phyloP scores from a whole-genome alignment of 1,140 invertebrate species.

The Spodoptera frugiperda region DNA sequence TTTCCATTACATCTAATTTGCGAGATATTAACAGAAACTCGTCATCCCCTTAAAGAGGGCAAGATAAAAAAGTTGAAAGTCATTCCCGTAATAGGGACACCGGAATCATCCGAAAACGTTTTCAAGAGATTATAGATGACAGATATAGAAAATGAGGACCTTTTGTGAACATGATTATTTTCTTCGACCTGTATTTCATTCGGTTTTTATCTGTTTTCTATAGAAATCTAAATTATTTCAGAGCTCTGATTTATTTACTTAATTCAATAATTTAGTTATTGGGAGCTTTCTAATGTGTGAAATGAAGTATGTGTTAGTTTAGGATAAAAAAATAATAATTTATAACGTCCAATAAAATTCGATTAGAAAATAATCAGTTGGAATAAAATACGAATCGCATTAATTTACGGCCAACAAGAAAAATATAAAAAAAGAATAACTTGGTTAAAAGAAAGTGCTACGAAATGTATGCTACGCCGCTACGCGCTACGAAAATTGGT shows the following conservation, averaged over 20 bases:
- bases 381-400: too few relatives aligned
- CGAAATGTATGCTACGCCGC: too few relatives aligned
- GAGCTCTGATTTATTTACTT: background rate
- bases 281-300: background rate
- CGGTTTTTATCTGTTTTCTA: background rate
- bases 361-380: too few relatives aligned
- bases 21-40: conserved; percentile 4
- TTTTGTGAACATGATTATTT: conserved; percentile 36
- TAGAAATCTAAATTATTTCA: background rate
- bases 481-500: too few relatives aligned
- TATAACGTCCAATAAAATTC: too few relatives aligned
- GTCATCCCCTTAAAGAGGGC: background rate
- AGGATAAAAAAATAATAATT: too few relatives aligned
- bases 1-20: background rate
- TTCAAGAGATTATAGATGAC: conserved; percentile 35
- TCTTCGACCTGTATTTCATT: background rate
- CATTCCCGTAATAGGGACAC: conserved; percentile 2
- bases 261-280: background rate
- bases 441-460: too few relatives aligned
- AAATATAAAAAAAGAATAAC: too few relatives aligned
- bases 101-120: conserved; percentile 32
- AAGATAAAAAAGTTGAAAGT: conserved; percentile 37
- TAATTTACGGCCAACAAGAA: too few relatives aligned
- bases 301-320: too few relatives aligned
- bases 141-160: conserved; percentile 38